These are phyloP conservation scores for Odontophorus gujanensis DNA, from an alignment of 2,113 vertebrate species.

Conservation along the genomic window DNA sequence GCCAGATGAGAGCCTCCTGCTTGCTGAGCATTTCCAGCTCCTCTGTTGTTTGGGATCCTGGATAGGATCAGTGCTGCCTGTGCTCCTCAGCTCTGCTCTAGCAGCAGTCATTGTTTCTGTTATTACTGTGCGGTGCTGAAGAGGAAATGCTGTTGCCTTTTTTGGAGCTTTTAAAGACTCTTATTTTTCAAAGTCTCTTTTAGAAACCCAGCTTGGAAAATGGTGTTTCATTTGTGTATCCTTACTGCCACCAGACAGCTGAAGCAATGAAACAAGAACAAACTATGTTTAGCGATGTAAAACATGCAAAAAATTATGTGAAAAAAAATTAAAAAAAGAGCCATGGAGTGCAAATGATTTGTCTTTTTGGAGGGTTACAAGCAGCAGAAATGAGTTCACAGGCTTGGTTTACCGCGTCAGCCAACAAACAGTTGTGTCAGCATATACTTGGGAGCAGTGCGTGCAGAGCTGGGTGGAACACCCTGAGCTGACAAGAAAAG, in stretches of 20 bases:
- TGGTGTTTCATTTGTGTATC: background rate
- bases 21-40: background rate
- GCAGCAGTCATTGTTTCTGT: background rate
- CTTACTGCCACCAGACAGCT: background rate
- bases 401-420: background rate
- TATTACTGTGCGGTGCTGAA: background rate
- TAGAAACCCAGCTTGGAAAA: background rate
- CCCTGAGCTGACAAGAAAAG: background rate
- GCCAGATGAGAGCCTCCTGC: accelerated
- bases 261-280: background rate
- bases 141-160: background rate
- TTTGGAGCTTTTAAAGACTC: background rate
- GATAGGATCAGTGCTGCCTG: background rate
- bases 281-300: background rate
- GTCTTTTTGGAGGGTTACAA: background rate
- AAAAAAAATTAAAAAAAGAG: background rate
- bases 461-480: background rate
- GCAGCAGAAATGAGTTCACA: background rate
- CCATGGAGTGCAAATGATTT: background rate
- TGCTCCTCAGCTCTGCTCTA: background rate
- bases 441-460: background rate
- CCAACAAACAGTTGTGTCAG: background rate
- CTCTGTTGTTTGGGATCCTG: background rate
- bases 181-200: background rate
- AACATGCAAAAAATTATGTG: background rate